phyloP scores from a whole-genome alignment of 2,113 vertebrate genomes.

The Silurus glanis region DNA sequence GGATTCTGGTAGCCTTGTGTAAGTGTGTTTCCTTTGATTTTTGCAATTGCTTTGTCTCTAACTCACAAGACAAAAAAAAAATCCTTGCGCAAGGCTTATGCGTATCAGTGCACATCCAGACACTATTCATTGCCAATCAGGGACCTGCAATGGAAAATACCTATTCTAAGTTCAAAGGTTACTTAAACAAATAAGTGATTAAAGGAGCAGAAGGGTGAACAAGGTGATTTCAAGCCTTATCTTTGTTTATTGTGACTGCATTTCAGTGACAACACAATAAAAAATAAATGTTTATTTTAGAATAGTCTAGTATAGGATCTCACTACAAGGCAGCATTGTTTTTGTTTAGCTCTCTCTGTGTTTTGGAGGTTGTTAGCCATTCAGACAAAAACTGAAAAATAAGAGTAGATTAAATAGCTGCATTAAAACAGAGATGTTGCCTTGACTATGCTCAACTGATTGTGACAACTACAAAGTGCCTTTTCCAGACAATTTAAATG shows the following conservation, averaged over 20 bases:
- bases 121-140: background rate
- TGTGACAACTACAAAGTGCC: slow-evolving; percentile 59
- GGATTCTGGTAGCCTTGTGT: background rate
- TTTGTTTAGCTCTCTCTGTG: background rate
- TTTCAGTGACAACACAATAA: slow-evolving; percentile 1
- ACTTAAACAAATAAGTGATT: slow-evolving; percentile 18
- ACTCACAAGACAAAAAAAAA: background rate
- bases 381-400: background rate
- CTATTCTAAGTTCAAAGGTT: slow-evolving; percentile 28
- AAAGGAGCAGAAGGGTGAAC: slow-evolving; percentile 7
- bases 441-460: slow-evolving; percentile 49
- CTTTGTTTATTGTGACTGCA: slow-evolving; percentile 12
- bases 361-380: background rate
- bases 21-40: background rate
- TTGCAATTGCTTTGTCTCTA: background rate
- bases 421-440: slow-evolving; percentile 48
- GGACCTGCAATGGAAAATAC: background rate
- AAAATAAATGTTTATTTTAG: background rate
- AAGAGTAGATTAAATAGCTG: background rate
- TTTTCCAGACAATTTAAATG: slow-evolving; percentile 50
- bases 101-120: background rate
- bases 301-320: background rate
- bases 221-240: slow-evolving; percentile 11
- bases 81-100: background rate
- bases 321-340: background rate